A percentile compares a stretch with the other conserved stretches of the same genome.
These are phyloP conservation scores for Nebria ingens DNA, from an alignment of 1,140 invertebrate species.

Conservation along the genomic window DNA sequence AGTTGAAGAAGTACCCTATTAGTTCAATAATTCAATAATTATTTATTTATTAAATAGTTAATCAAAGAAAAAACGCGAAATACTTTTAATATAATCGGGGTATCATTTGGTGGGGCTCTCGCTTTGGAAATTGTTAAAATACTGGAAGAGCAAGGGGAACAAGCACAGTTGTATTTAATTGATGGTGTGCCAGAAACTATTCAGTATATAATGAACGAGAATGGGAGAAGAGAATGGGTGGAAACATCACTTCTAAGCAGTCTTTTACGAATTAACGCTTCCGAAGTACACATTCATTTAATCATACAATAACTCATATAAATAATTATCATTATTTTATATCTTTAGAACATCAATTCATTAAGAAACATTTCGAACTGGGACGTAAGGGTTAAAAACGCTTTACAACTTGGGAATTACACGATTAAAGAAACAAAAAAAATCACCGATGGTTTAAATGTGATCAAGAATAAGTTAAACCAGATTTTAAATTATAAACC, in stretches of 20 bases:
- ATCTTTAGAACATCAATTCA: too few species aligned
- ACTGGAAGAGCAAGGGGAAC: slow-evolving; percentile 24
- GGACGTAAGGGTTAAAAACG: background rate
- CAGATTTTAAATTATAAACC: background rate
- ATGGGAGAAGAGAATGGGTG: background rate
- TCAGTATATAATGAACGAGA: slow-evolving; percentile 12
- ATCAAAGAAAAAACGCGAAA: slow-evolving; percentile 20
- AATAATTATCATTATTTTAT: background rate
- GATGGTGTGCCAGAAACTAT: slow-evolving; percentile 31
- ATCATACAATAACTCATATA: background rate
- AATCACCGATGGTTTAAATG: too few species aligned
- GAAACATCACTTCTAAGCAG: background rate
- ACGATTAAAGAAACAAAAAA: background rate
- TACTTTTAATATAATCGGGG: slow-evolving; percentile 30
- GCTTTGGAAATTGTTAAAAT: slow-evolving; percentile 30
- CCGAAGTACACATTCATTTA: background rate
- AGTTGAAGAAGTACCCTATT: too few species aligned
- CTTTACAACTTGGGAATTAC: background rate
- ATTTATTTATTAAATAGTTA: slow-evolving; percentile 20
- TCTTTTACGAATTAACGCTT: background rate
- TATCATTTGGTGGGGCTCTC: slow-evolving; percentile 32
- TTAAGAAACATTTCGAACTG: background rate
- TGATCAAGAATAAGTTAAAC: background rate
- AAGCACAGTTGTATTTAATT: slow-evolving; percentile 27
- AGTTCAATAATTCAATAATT: too few species aligned